Evolutionary conservation across 2,797 vertebrate species (phyloP), one percentile per base, ranked within the genome.

Genomic region (Vultur gryphus): DNA sequence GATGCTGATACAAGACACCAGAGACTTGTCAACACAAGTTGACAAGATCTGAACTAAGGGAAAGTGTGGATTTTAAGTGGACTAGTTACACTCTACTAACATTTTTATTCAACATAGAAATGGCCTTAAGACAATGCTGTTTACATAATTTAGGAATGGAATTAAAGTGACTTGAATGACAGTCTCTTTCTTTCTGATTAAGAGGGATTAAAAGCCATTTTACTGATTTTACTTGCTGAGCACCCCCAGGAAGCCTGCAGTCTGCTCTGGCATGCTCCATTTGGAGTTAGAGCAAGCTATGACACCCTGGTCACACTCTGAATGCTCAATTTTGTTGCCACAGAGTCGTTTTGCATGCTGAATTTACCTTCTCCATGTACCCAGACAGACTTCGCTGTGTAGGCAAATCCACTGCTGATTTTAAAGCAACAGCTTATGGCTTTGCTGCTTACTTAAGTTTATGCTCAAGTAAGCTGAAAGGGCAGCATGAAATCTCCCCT

Each of bases 391-490:
- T 72, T 78, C 0, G 5, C 91, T 91, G 55, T 12, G 54, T 57
- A 94, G 87, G 83, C 87, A 94, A 95, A 87, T 55, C 62, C 43
- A 55, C 20, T 28, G 49, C 57, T 57, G 64, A 82, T 81, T 95
- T 96, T 84, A 93, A 95, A 86, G 84, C 57, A 90, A 94, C 49
- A 92, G 21, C 39, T 96, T 83, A 80, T 54, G 84, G 64, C 64
- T 87, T 87, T 8, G 9, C n/a, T 58, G 78, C 86, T 90, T 90
- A 54, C 41, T 66, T 73, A 84, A 95, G 43, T 89, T 92, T 88
- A 87, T 83, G 92, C 71, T 92, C 58, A 90, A 89, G 81, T 58
- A 92, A 90, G 94, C 87, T 87, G 78, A 92, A 96, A 93, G 71
- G 71, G 65, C 78, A 83, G 76, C 48, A 44, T 48, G 81, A 78